A percentile compares a stretch with the other conserved stretches of the same genome.
phyloP scores from a whole-genome alignment of 2,888 invertebrate species.

The Drosophila merina region DNA sequence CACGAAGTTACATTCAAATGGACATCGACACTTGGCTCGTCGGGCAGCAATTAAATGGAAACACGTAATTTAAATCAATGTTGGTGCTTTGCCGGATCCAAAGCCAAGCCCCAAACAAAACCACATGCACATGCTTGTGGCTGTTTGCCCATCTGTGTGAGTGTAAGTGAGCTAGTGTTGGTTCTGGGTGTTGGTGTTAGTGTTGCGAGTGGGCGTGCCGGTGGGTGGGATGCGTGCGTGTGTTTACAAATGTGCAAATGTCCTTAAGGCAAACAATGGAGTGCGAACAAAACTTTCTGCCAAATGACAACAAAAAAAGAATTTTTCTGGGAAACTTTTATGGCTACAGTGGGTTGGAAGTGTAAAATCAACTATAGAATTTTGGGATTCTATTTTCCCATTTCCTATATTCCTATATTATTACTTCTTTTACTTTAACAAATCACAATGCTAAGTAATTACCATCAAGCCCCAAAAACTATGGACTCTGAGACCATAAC shows the following conservation, averaged over 20 bases:
- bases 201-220: conserved; percentile 20
- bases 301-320: conserved; percentile 69
- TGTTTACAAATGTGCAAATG: conserved; percentile 78
- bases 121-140: conserved; percentile 72
- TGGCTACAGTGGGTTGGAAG: conserved; percentile 51
- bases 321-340: conserved; percentile 42
- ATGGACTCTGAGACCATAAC: conserved; percentile 8
- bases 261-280: conserved; percentile 80
- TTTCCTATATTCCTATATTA: too few relatives aligned
- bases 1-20: conserved; percentile 38
- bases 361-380: too few relatives aligned
- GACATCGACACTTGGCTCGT: conserved; percentile 67
- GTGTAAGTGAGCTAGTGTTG: conserved; percentile 24
- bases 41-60: conserved; percentile 74
- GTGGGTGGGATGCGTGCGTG: conserved; percentile 36
- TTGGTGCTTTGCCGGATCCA: conserved; percentile 59
- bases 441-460: conserved; percentile 6
- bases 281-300: conserved; percentile 80
- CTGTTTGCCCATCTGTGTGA: conserved; percentile 30
- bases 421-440: not conserved
- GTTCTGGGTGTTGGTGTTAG: conserved; percentile 32
- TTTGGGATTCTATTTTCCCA: too few relatives aligned
- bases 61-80: conserved; percentile 80
- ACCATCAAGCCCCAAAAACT: conserved; percentile 30
- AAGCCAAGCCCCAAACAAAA: conserved; percentile 77